Conservation (phyloP, 2,797 vertebrate genomes). For the Serranus cabrilla region DNA sequence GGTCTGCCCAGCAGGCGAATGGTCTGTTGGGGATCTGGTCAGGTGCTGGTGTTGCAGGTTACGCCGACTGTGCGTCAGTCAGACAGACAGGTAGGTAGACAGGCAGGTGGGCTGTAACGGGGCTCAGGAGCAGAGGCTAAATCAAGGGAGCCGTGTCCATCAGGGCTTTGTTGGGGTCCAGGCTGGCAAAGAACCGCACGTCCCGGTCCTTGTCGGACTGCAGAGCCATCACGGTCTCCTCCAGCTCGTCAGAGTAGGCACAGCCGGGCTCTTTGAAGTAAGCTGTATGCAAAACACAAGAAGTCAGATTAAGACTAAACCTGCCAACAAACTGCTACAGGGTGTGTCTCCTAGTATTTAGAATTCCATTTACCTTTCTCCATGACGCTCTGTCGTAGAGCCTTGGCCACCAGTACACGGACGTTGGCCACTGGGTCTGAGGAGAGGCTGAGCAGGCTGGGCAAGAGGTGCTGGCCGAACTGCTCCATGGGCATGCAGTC, state of each 20-base stretch:
- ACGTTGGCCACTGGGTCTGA: conserved; percentile 92
- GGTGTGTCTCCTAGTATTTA: too few species aligned
- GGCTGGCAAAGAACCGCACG: conserved; percentile 91
- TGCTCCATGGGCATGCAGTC: conserved; percentile 91
- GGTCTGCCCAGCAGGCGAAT: conserved; percentile 66
- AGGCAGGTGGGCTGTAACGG: conserved; percentile 66
- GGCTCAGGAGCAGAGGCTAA: conserved; percentile 55
- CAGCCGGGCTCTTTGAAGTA: conserved; percentile 93
- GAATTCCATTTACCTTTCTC: conserved; percentile 87
- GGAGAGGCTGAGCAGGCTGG: conserved; percentile 91
- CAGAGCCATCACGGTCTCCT: conserved; percentile 90
- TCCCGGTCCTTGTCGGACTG: conserved; percentile 93
- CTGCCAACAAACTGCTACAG: background rate
- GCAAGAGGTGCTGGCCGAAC: conserved; percentile 90
- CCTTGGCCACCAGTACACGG: conserved; percentile 91
- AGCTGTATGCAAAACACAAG: conserved; percentile 69
- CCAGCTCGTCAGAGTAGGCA: conserved; percentile 91
- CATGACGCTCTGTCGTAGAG: conserved; percentile 89
- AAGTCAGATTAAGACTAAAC: conserved; percentile 4
- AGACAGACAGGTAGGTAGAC: conserved; percentile 62
- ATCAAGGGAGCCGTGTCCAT: conserved; percentile 86
- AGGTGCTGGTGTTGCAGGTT: conserved; percentile 80
- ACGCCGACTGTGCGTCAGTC: conserved; percentile 67
- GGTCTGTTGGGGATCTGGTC: conserved; percentile 60
- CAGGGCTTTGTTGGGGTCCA: conserved; percentile 86